Conservation (phyloP, 1,140 invertebrate species). For the Drosophila novamexicana region DNA sequence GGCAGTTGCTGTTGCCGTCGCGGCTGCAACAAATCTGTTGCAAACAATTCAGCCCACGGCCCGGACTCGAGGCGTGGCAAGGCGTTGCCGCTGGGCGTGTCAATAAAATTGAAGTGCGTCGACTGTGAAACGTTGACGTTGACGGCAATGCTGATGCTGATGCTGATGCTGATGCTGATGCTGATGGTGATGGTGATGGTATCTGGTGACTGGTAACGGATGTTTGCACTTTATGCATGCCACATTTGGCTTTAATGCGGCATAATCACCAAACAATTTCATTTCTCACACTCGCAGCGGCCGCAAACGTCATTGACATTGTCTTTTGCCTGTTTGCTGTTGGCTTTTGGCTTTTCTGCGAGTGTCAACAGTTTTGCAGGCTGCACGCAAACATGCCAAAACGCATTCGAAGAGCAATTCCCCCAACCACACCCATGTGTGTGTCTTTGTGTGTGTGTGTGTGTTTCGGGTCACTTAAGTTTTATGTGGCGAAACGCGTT, state of each 20-base stretch:
- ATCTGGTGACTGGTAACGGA: constrained; percentile 19
- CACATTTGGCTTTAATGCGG: constrained; percentile 79
- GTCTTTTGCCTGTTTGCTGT: constrained; percentile 36
- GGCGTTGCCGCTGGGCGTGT: constrained; percentile 49
- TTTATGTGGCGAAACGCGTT: constrained; percentile 81
- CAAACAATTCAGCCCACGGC: constrained; percentile 24
- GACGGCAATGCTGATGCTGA: neutral
- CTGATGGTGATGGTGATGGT: constrained; percentile 5
- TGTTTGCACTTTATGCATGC: constrained; percentile 60
- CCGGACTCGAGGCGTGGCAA: neutral
- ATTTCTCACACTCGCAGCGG: constrained; percentile 58
- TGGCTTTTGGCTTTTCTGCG: constrained; percentile 60
- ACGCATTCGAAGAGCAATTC: constrained; percentile 40
- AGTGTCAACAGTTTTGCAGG: constrained; percentile 75
- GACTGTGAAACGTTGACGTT: constrained; percentile 32
- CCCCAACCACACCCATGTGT: neutral
- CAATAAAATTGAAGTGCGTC: constrained; percentile 76
- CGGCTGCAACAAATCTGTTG: constrained; percentile 76
- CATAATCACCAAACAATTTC: constrained; percentile 80
- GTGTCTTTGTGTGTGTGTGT: constrained; percentile 35
- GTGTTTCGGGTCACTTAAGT: constrained; percentile 80
- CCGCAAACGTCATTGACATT: constrained; percentile 37
- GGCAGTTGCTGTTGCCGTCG: constrained; percentile 45
- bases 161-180: neutral
- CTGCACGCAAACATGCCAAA: constrained; percentile 63